Conservation (phyloP, 1,140 invertebrate genomes). For the Trinorchestia longiramus region DNA sequence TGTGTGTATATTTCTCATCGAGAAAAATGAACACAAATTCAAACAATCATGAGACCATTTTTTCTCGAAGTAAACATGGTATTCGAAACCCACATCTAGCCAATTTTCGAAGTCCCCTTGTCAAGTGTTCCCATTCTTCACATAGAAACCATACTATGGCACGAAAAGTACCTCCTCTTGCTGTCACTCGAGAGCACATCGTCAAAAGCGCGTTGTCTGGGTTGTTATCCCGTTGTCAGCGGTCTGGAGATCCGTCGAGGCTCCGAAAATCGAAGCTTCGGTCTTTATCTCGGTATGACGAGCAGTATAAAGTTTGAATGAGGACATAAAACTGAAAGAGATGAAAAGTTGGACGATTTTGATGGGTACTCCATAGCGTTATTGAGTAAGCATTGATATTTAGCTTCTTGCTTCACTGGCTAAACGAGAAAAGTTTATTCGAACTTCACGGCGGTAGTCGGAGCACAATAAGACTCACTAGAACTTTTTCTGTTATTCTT, state of each 20-base stretch:
- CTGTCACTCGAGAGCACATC: background rate
- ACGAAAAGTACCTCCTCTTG: background rate
- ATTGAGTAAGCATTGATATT: slow-evolving; percentile 54
- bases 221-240: background rate
- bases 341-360: slow-evolving; percentile 49
- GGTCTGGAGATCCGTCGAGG: background rate
- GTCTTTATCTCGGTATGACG: slow-evolving; percentile 41
- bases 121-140: background rate
- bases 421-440: slow-evolving; percentile 46
- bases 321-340: slow-evolving; percentile 39
- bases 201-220: background rate
- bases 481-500: background rate
- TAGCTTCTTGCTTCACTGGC: slow-evolving; percentile 35
- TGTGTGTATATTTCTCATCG: no score
- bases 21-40: no score
- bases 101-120: background rate
- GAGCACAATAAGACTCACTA: background rate
- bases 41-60: background rate
- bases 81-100: background rate
- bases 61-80: background rate
- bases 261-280: slow-evolving; percentile 10
- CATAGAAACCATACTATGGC: background rate
- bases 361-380: slow-evolving; percentile 31
- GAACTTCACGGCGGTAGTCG: background rate
- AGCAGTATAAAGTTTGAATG: slow-evolving; percentile 45